A percentile compares a stretch with the other conserved stretches of the same genome.
phyloP scores from a whole-genome alignment of 2,888 invertebrate species.

The Eristalis tenax region DNA sequence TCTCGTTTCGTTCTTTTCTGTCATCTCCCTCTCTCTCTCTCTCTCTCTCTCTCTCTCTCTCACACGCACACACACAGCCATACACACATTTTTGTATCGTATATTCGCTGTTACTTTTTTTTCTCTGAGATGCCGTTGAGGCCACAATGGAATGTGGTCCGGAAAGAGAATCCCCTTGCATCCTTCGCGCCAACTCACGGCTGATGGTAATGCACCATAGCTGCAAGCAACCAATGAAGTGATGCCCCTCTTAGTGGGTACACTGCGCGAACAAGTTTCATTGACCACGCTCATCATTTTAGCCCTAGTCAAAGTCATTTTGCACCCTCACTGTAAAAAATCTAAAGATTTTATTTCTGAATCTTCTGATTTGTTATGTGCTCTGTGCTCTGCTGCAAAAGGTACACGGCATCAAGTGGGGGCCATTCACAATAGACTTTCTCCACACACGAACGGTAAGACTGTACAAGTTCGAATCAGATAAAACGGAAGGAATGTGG shows the following conservation, averaged over 20 bases:
- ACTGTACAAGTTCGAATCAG: conserved; percentile 63
- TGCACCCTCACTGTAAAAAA: conserved; percentile 37
- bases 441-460: background rate
- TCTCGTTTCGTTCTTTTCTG: conserved; percentile 9
- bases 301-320: conserved; percentile 30
- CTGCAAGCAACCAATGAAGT: conserved; percentile 20
- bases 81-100: background rate
- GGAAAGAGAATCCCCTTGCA: conserved; percentile 62
- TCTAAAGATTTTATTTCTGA: background rate
- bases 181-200: conserved; percentile 29
- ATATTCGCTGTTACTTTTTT: conserved; percentile 50
- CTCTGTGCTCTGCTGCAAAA: background rate
- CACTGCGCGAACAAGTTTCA: conserved; percentile 30
- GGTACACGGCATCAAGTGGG: conserved; percentile 14
- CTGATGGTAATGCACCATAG: conserved; percentile 65
- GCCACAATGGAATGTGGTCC: conserved; percentile 67
- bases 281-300: conserved; percentile 35
- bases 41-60: conserved; percentile 56
- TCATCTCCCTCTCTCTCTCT: conserved; percentile 64
- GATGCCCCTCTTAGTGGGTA: background rate
- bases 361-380: background rate
- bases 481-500: conserved; percentile 61
- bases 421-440: conserved; percentile 40
- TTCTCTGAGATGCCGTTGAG: conserved; percentile 58
- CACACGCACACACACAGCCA: conserved; percentile 7